Evolutionary conservation across 1,140 invertebrate species (phyloP), one percentile per base, ranked within the genome.

Genomic region (Hylaeus anthracinus): DNA sequence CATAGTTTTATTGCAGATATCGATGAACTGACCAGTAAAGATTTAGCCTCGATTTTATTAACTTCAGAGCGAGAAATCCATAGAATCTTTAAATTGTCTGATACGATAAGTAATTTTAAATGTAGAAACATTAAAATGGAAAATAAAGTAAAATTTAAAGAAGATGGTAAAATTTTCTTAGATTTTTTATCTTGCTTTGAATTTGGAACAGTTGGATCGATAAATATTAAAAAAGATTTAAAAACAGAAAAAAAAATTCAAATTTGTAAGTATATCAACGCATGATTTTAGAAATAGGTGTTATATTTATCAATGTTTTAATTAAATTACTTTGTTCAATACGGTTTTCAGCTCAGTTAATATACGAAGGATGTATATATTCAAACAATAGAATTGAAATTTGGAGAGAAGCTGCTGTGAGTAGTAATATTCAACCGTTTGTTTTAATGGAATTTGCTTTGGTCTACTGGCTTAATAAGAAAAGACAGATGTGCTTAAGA

Each of bases 401-500:
- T 79, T 94, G 95, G 92, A 93, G 91, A 61, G 89, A 93, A 55
- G 93, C 93, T 83, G 93, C 95, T 6, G 91, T 92, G 79, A 88
- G 92, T 56, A 95, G 95, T 89, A 90, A 92, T 66, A 94, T 97
- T 76, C 88, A 94, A 58, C 93, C 95, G 12, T 92, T 92, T 72
- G 94, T 95, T 79, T 91, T 97, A 15, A 94, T 97, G 77, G 93
- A 95, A 87, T 92, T 96, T 51, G 90, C 95, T n/a, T 93, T 97
- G 45, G 92, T 94, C 63, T 96, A 95, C 91, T 95, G 96, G 95
- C 94, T 96, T 78, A 94, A 95, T 72, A 94, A 93, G 77, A 90
- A 91, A 51, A 88, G 85, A 43, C 87, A 83, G n/a, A 88, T 87
- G 51, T 89, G 86, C 65, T 89, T 94, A 53, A 90, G 92, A 86